A percentile compares a stretch with the other conserved stretches of the same genome.
phyloP scores from a whole-genome alignment of 2,113 vertebrate species.

The Bubo bubo region DNA sequence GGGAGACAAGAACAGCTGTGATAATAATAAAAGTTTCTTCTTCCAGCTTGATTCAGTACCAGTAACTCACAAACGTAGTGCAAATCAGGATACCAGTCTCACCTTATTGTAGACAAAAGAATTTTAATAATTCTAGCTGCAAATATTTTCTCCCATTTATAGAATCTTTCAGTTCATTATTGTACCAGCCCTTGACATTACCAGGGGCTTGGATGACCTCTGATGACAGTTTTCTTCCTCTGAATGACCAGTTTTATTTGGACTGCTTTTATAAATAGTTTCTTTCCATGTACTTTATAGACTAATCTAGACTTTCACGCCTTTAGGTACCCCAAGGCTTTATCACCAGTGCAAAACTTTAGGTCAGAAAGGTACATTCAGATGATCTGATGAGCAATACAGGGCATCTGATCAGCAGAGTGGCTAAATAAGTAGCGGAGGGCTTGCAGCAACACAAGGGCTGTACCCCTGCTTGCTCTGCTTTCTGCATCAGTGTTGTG shows the following conservation, averaged over 20 bases:
- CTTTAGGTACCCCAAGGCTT: not conserved
- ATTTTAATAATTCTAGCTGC: not conserved
- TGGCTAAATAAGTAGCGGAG: not conserved
- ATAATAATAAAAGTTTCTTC: not conserved
- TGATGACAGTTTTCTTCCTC: not conserved
- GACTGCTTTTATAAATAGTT: not conserved
- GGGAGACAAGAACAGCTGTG: not conserved
- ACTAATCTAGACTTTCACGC: not conserved
- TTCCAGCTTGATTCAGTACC: not conserved
- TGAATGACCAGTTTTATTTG: not conserved
- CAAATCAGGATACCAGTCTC: not conserved
- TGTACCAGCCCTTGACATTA: not conserved
- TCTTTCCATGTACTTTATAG: not conserved
- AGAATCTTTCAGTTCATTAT: not conserved
- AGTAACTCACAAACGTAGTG: not conserved
- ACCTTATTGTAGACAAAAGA: not conserved
- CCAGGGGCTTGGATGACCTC: not conserved
- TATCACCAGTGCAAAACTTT: not conserved
- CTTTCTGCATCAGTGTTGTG: fast-evolving
- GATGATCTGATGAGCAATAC: not conserved
- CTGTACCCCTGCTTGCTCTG: not conserved
- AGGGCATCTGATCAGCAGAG: not conserved
- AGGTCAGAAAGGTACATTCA: not conserved
- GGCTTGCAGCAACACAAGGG: not conserved
- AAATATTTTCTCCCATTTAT: not conserved